These are phyloP conservation scores for Coleophora deauratella DNA, from an alignment of 2,888 invertebrate genomes.

Conservation along the genomic window DNA sequence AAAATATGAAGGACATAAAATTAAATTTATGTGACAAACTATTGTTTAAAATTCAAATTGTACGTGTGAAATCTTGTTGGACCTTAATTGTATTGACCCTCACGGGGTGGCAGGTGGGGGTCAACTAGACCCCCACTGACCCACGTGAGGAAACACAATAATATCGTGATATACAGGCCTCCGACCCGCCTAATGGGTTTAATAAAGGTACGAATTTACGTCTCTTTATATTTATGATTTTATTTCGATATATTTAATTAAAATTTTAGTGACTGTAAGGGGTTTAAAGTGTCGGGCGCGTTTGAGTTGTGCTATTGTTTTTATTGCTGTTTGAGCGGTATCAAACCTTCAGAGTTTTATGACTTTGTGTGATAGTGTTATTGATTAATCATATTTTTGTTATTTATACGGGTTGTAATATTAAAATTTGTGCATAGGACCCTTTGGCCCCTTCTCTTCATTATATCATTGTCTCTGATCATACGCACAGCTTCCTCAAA, in stretches of 20 bases:
- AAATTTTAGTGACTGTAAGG: slow-evolving; percentile 44
- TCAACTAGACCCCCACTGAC: slow-evolving; percentile 7
- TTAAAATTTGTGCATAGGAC: no score
- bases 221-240: slow-evolving; percentile 64
- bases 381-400: no score
- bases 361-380: no score
- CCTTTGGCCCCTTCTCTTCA: no score
- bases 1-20: slow-evolving; percentile 47
- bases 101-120: slow-evolving; percentile 22
- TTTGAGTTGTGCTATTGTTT: slow-evolving; percentile 22
- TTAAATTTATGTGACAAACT: slow-evolving; percentile 73
- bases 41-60: slow-evolving; percentile 73
- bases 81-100: slow-evolving; percentile 67
- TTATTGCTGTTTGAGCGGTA: slow-evolving; percentile 1
- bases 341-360: no score
- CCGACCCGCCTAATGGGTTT: slow-evolving; percentile 63
- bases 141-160: slow-evolving; percentile 57
- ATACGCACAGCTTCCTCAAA: no score
- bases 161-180: slow-evolving; percentile 52
- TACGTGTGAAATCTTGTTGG: slow-evolving; percentile 67
- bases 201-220: slow-evolving; percentile 68
- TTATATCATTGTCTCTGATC: no score
- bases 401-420: no score
- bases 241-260: slow-evolving; percentile 70
- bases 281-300: slow-evolving; percentile 15